phyloP scores from a whole-genome alignment of 2,797 vertebrate genomes.

The Octomys mimax region DNA sequence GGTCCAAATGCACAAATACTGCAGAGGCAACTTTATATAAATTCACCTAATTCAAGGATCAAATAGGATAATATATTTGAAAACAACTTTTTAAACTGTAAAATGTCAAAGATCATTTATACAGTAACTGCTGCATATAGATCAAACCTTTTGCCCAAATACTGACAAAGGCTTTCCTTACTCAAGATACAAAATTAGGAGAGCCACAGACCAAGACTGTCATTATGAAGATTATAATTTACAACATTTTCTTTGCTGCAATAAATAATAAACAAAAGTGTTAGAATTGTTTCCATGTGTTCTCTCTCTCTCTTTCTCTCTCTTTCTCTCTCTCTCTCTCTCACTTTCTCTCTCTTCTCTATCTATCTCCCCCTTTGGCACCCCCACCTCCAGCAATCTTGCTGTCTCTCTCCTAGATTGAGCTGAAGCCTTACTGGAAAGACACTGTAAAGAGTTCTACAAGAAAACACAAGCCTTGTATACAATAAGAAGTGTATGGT shows the following conservation, averaged over 20 bases:
- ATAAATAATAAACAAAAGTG: conserved; percentile 37
- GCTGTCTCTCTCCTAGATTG: neutral
- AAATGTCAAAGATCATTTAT: conserved; percentile 64
- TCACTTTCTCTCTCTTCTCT: too few species aligned
- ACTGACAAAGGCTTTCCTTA: conserved; percentile 25
- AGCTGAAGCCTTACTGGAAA: conserved; percentile 20
- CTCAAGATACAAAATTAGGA: conserved; percentile 46
- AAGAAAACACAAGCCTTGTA: neutral
- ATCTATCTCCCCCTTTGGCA: neutral
- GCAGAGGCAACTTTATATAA: neutral
- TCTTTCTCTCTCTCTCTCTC: neutral
- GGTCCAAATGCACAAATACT: conserved; percentile 35
- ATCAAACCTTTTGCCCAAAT: conserved; percentile 28
- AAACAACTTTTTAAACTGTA: conserved; percentile 56
- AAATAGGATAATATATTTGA: conserved; percentile 40
- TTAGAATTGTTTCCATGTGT: conserved; percentile 26
- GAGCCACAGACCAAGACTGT: neutral
- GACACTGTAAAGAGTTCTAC: neutral
- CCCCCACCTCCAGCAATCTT: neutral
- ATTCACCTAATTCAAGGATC: conserved; percentile 60
- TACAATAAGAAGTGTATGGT: neutral
- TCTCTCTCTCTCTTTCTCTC: too few species aligned
- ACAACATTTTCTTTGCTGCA: neutral
- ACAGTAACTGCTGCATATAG: neutral
- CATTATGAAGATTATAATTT: conserved; percentile 23